Evolutionary conservation across 2,888 invertebrate species (phyloP), one percentile per base, ranked within the genome.

Genomic region (Dicyrtoma fusca): DNA sequence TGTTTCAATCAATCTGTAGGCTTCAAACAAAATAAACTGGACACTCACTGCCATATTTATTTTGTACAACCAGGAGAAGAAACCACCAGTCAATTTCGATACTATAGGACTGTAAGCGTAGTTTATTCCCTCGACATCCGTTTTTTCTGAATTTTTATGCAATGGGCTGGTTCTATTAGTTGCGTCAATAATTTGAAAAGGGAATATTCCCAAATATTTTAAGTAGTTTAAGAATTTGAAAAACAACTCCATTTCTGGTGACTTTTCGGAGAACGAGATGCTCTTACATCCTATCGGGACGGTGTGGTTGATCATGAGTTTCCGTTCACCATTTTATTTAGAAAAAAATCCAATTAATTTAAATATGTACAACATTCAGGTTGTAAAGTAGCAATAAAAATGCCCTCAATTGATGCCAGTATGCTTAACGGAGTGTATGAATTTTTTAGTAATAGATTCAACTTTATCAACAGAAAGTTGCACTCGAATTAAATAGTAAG

Each of bases 201-300:
- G 64, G 23, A 47, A 23, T 25, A 64, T 47, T 11, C 64, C 64
- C 4, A 25, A 10, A 5, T 13, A 47, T 64, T 64, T 64, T 13
- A 64, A 25, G n/a, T 13, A 63, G 19, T n/a, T 17, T 6, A 63
- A 45, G 17, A 63, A 61, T 25, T 61, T 61, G 61, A 55, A 55
- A 55, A 55, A 23, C 14, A 61, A 61, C 13, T 61, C 44, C 42
- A 44, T 61, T 11, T 44, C n/a, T n/a, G n/a, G n/a, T n/a, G n/a
- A n/a, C n/a, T n/a, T n/a, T n/a, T n/a, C n/a, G n/a, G n/a, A n/a
- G n/a, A n/a, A n/a, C n/a, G n/a, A n/a, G n/a, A n/a, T n/a, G n/a
- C n/a, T n/a, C n/a, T n/a, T n/a, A n/a, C n/a, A n/a, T n/a, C n/a
- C n/a, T n/a, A n/a, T n/a, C n/a, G n/a, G n/a, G n/a, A n/a, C n/a